Conservation (phyloP, 2,113 vertebrate genomes). For the Erpornis zantholeuca region DNA sequence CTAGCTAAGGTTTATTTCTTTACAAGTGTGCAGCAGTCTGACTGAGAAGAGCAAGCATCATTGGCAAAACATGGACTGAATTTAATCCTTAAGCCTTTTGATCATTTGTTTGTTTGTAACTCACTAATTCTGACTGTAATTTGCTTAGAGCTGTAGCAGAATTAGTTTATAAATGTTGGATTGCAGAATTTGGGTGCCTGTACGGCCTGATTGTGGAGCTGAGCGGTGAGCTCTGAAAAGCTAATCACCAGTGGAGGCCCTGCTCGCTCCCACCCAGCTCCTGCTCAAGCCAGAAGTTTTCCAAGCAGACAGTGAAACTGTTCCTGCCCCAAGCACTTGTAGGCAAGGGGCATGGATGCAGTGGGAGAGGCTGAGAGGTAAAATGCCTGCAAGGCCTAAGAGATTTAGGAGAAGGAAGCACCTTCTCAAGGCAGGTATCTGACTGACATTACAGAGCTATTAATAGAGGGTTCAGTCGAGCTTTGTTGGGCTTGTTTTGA, state of each 20-base stretch:
- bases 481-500: conserved; percentile 53
- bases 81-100: not conserved
- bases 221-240: conserved; percentile 1
- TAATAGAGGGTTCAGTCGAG: conserved; percentile 21
- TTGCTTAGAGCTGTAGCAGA: conserved; percentile 12
- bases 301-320: not conserved
- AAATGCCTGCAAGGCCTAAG: not conserved
- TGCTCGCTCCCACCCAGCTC: not conserved
- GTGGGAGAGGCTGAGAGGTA: not conserved
- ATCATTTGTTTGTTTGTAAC: not conserved
- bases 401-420: conserved; percentile 21
- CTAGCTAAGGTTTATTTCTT: not conserved
- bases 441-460: conserved; percentile 20
- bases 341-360: not conserved
- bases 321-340: not conserved
- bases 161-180: not conserved
- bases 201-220: not conserved
- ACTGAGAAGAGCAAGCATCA: not conserved
- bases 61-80: not conserved
- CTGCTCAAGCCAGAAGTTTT: not conserved
- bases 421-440: not conserved
- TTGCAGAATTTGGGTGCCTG: not conserved
- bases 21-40: not conserved
- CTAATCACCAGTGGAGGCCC: not conserved
- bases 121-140: not conserved